Evolutionary conservation across 2,113 vertebrate genomes (phyloP).

Genomic region (Pipra filicauda): DNA sequence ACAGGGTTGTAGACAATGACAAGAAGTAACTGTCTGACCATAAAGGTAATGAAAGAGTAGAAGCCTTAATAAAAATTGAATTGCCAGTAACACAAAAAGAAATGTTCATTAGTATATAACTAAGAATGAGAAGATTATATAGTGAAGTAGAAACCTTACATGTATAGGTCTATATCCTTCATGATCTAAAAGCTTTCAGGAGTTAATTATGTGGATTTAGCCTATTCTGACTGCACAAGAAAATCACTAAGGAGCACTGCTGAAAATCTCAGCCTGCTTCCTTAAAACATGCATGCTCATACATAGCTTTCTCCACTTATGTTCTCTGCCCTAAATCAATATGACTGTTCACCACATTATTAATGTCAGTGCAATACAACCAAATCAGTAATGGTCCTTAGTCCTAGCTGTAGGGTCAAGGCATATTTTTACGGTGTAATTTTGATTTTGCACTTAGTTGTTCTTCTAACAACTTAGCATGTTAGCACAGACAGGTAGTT

Average conservation of each 20-base stretch:
- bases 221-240: not conserved
- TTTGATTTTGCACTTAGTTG: not conserved
- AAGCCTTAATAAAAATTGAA: not conserved
- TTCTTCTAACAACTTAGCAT: not conserved
- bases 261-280: not conserved
- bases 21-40: not conserved
- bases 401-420: not conserved
- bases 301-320: not conserved
- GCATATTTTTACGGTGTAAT: not conserved
- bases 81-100: not conserved
- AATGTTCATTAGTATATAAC: not conserved
- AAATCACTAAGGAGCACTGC: not conserved
- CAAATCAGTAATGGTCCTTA: not conserved
- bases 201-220: not conserved
- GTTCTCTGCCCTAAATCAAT: not conserved
- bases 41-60: not conserved
- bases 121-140: not conserved
- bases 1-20: not conserved
- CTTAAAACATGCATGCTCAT: not conserved
- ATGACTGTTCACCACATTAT: not conserved
- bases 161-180: not conserved
- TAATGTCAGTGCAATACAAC: not conserved
- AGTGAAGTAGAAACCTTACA: not conserved
- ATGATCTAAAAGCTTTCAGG: not conserved
- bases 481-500: not conserved